A percentile compares a stretch with the other conserved stretches of the same genome.
phyloP scores from a whole-genome alignment of 2,888 invertebrate genomes.

The Drosophila peninsularis region DNA sequence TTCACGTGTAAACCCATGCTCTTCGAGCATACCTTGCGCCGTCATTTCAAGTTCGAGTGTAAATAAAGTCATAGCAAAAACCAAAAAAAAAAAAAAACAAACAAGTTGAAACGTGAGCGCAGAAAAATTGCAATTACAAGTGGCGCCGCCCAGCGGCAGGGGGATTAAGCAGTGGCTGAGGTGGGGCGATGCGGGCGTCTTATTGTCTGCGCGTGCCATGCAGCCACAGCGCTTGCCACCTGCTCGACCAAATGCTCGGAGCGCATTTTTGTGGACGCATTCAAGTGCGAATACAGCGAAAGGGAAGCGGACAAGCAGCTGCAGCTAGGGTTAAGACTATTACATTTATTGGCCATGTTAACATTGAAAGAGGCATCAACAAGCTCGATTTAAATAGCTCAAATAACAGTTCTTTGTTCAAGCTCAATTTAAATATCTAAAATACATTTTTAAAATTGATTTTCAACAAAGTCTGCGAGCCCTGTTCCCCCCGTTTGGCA shows the following conservation, averaged over 20 bases:
- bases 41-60: constrained; percentile 61
- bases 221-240: constrained; percentile 2
- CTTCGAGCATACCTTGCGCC: constrained; percentile 37
- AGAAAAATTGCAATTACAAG: constrained; percentile 62
- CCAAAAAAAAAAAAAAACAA: too few species aligned
- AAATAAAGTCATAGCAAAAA: constrained; percentile 62
- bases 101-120: constrained; percentile 50
- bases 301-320: not conserved
- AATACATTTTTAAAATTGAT: not conserved
- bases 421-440: constrained; percentile 14
- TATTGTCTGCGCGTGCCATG: constrained; percentile 27
- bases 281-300: constrained; percentile 50
- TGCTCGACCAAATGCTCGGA: constrained; percentile 30
- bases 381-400: constrained; percentile 12
- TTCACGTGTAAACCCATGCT: constrained; percentile 19
- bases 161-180: not conserved
- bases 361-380: constrained; percentile 3
- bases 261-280: constrained; percentile 47
- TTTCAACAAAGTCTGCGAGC: not conserved
- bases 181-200: not conserved
- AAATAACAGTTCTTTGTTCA: not conserved
- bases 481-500: not conserved
- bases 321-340: constrained; percentile 8
- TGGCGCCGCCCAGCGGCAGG: constrained; percentile 9
- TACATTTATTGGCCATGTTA: constrained; percentile 60